A percentile compares a stretch with the other conserved stretches of the same genome.
Conservation (phyloP, 2,113 vertebrate genomes). For the Axis porcinus region DNA sequence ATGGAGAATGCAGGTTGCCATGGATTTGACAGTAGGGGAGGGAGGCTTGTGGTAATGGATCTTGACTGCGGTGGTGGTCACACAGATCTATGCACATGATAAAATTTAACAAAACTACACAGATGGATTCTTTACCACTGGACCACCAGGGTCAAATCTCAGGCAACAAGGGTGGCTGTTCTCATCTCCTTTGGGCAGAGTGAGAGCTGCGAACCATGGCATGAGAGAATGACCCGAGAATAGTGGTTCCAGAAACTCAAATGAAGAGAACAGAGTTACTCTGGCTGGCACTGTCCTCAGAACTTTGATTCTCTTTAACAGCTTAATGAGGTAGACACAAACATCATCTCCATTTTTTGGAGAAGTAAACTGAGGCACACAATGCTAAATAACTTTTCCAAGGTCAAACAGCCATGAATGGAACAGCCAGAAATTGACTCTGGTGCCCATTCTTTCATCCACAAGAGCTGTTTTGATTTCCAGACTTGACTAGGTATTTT, state of each 20-base stretch:
- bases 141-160: not conserved
- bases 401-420: not conserved
- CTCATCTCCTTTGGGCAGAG: not conserved
- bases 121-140: no score
- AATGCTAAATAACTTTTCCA: not conserved
- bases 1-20: not conserved
- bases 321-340: not conserved
- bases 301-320: not conserved
- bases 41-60: not conserved
- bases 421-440: not conserved
- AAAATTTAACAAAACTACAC: not conserved
- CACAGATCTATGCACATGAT: not conserved
- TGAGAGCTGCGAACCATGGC: not conserved
- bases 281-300: not conserved
- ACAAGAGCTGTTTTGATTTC: not conserved
- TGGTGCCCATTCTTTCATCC: not conserved
- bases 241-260: not conserved
- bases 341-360: not conserved
- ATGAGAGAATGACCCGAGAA: no score
- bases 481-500: not conserved
- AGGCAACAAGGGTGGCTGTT: not conserved
- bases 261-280: not conserved
- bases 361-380: not conserved
- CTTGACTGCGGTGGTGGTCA: not conserved
- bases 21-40: not conserved